phyloP scores from a whole-genome alignment of 2,113 vertebrate species.

The Oenanthe melanoleuca region DNA sequence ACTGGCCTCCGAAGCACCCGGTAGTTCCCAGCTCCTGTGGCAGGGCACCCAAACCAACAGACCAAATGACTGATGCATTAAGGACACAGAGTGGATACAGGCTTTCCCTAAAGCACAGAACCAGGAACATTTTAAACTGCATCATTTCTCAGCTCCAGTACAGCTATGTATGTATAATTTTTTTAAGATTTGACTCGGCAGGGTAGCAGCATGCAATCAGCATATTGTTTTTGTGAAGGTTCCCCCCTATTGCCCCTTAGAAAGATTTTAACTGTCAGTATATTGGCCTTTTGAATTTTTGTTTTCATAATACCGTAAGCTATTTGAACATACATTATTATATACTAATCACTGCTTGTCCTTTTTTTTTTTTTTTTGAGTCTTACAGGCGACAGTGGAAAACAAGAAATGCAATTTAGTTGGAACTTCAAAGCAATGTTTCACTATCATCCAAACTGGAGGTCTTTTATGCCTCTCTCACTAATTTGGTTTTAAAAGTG shows the following conservation, averaged over 20 bases:
- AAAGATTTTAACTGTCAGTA: conserved; percentile 62
- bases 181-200: conserved; percentile 63
- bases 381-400: not conserved
- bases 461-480: conserved; percentile 18
- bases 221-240: conserved; percentile 57
- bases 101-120: conserved; percentile 34
- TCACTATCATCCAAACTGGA: not conserved
- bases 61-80: not conserved
- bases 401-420: conserved; percentile 55
- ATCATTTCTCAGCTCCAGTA: conserved; percentile 33
- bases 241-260: conserved; percentile 50
- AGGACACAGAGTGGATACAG: not conserved
- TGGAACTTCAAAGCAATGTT: conserved; percentile 53
- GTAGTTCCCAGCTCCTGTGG: not conserved
- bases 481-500: conserved; percentile 37
- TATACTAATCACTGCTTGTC: conserved; percentile 61
- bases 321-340: conserved; percentile 63
- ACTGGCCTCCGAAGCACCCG: not conserved
- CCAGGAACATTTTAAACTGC: conserved; percentile 28
- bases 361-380: not conserved
- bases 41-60: not conserved
- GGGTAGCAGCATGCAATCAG: conserved; percentile 61
- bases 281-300: conserved; percentile 63
- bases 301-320: conserved; percentile 62
- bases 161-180: conserved; percentile 57